Evolutionary conservation across 2,888 invertebrate genomes (phyloP), one percentile per base, ranked within the genome.

Genomic region (Physocephala rufipes): DNA sequence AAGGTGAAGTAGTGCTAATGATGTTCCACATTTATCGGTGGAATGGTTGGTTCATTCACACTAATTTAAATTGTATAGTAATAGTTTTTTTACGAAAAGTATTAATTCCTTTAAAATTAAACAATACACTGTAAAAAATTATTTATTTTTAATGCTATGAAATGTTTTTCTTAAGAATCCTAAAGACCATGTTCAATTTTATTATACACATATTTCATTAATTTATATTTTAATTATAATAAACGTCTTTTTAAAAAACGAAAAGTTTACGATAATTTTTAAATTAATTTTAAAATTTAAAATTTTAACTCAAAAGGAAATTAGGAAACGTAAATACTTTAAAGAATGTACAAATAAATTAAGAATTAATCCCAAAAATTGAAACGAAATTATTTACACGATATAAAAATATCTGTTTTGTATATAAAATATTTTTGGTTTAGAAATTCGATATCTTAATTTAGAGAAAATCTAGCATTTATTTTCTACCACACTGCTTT

Each of bases 281-380:
- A 12, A 47, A 47, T 9, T 15, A 47, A 12, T 47, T 47, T 9
- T 47, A 47, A 47, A 47, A 47, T 12, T 47, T 47, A 15, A 47
- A 47, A 12, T 47, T 47, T 16, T 47, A 1, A 15, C 13, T 47
- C 16, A 15, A 12, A 47, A 47, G 47, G 47, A 47, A 47, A 47
- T 16, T 15, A 47, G 16, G 16, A 47, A 47, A 47, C 47, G 1
- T 1, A 15, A 15, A 15, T 47, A 12, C 13, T 1, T 67, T 67
- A 67, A 28, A 67, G 28, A 67, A 67, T 67, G 67, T 67, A 67
- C 67, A 67, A 67, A 67, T 59, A 67, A n/a, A 67, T 67, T 61
- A 43, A 61, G 47, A 67, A 67, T 61, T 47, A 49, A 67, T 67
- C 67, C 67, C 67, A 68, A 62, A 63, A 68, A 62, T 36, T 51